Conservation (phyloP, 2,113 vertebrate species). For the Perca fluviatilis region DNA sequence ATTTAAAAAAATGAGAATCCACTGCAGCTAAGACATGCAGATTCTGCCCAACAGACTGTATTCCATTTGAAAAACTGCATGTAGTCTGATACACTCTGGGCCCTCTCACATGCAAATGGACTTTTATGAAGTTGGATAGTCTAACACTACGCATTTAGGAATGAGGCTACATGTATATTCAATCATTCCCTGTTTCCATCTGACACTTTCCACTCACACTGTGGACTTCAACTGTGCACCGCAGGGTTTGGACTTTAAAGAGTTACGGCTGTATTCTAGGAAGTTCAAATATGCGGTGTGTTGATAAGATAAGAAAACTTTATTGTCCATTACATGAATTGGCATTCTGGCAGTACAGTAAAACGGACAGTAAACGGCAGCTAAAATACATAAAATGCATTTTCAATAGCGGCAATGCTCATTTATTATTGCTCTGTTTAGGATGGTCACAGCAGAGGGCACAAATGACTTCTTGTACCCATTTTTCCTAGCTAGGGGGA, state of each 20-base stretch:
- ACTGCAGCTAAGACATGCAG: neutral
- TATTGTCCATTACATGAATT: neutral
- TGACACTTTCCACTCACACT: neutral
- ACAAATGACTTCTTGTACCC: neutral
- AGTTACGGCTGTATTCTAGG: neutral
- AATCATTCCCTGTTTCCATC: no score
- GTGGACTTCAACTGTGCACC: neutral
- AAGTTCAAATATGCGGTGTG: neutral
- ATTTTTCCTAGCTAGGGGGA: neutral
- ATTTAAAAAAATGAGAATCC: neutral
- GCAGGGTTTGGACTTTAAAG: neutral
- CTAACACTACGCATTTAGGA: neutral
- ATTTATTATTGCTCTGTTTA: no score
- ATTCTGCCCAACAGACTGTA: neutral
- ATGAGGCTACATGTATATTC: neutral
- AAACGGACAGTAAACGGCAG: no score
- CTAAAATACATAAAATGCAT: no score
- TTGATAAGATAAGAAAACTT: neutral
- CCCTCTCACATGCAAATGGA: neutral
- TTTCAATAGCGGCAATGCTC: no score
- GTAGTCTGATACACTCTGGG: neutral
- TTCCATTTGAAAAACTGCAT: neutral
- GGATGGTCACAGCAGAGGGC: no score
- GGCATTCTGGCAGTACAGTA: no score
- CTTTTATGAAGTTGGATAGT: neutral